Percentiles rank a stretch among this genome's conserved stretches.
These are phyloP conservation scores for Chaetorhynchus papuensis DNA, from an alignment of 2,113 vertebrate genomes.

Conservation along the genomic window DNA sequence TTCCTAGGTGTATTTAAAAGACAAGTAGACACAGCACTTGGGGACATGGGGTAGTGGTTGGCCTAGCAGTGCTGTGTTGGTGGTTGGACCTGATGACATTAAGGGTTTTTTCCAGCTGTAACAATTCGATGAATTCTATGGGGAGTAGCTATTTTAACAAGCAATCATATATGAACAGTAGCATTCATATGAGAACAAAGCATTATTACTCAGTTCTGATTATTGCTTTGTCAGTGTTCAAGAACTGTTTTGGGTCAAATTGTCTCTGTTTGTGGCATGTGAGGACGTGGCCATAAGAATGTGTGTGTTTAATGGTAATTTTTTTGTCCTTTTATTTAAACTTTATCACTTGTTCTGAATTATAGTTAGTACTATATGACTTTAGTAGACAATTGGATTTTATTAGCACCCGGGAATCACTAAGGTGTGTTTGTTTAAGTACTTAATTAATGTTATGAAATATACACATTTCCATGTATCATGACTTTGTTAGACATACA, in stretches of 20 bases:
- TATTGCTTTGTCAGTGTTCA: not conserved
- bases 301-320: not conserved
- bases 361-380: not conserved
- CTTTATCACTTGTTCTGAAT: not conserved
- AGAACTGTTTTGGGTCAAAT: not conserved
- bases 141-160: not conserved
- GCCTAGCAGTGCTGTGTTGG: not conserved
- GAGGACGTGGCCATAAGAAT: not conserved
- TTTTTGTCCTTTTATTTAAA: not conserved
- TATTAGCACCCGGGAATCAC: not conserved
- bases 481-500: not conserved
- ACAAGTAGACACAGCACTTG: rapidly evolving
- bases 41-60: not conserved
- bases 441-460: not conserved
- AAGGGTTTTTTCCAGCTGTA: not conserved
- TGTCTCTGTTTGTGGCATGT: not conserved
- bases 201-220: not conserved
- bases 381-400: not conserved
- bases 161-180: not conserved
- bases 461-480: not conserved
- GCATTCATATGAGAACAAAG: not conserved
- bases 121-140: not conserved
- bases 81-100: not conserved
- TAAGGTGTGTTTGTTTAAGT: not conserved
- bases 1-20: not conserved